Evolutionary conservation across 2,888 invertebrate genomes (phyloP).

Genomic region (Cosmopolites sordidus): DNA sequence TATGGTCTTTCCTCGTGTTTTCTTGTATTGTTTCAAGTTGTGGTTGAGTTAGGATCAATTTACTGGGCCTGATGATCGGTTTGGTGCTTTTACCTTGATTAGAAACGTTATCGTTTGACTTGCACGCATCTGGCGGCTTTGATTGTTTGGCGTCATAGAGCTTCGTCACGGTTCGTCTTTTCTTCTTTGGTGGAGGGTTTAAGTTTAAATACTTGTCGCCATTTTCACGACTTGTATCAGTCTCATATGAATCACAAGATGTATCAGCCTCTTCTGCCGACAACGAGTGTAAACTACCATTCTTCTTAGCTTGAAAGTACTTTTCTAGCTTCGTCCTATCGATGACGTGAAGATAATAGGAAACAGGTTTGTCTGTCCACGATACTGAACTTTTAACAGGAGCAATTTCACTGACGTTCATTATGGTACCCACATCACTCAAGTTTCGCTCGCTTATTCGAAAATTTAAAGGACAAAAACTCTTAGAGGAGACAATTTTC

Average conservation of each 20-base stretch:
- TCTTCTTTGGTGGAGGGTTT: constrained; percentile 16
- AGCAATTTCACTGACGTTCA: constrained; percentile 25
- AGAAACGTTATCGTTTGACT: neutral
- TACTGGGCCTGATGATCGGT: constrained; percentile 15
- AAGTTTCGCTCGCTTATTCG: constrained; percentile 26
- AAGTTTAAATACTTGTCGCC: constrained; percentile 9
- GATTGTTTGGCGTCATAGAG: neutral
- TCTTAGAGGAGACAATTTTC: constrained; percentile 27
- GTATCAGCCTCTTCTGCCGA: constrained; percentile 13
- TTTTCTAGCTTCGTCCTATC: constrained; percentile 27
- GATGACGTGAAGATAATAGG: constrained; percentile 26
- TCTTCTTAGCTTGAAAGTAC: constrained; percentile 24
- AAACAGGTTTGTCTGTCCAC: constrained; percentile 27
- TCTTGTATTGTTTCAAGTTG: neutral
- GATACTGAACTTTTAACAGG: constrained; percentile 26
- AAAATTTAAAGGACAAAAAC: constrained; percentile 27
- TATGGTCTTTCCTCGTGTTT: constrained; percentile 10
- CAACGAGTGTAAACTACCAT: constrained; percentile 13
- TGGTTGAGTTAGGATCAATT: constrained; percentile 10
- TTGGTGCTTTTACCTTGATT: constrained; percentile 8
- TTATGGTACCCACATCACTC: constrained; percentile 26
- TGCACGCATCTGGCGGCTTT: neutral
- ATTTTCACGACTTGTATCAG: constrained; percentile 9
- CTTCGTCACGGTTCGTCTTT: constrained; percentile 4
- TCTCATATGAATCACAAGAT: constrained; percentile 19